phyloP scores from a whole-genome alignment of 2,888 invertebrate species.

The Troides helena region DNA sequence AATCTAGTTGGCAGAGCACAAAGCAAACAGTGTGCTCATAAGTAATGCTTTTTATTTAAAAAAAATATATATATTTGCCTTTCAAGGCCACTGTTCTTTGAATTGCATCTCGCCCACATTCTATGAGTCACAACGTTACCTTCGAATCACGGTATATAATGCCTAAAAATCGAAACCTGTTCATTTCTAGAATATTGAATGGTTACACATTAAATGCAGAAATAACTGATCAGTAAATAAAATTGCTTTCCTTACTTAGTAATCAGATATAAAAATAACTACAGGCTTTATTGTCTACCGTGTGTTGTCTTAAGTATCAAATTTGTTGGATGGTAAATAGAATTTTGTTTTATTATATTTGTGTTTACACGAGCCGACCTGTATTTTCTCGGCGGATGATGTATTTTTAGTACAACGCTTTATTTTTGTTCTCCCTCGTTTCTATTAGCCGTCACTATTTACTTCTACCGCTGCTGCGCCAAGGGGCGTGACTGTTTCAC shows the following conservation, averaged over 20 bases:
- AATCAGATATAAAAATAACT: background rate
- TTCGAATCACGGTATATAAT: conserved; percentile 53
- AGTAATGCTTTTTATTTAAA: background rate
- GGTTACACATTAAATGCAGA: background rate
- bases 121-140: conserved; percentile 63
- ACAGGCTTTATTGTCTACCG: no score
- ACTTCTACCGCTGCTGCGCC: conserved; percentile 69
- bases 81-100: conserved; percentile 53
- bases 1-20: no score
- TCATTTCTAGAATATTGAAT: conserved; percentile 13
- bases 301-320: no score
- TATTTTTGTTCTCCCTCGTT: conserved; percentile 54
- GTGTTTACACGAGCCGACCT: conserved; percentile 38
- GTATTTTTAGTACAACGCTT: conserved; percentile 45
- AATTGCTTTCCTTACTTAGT: background rate
- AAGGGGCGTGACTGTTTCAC: conserved; percentile 70
- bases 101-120: conserved; percentile 69
- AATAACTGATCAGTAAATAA: background rate
- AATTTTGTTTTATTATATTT: conserved; percentile 19
- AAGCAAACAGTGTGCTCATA: no score
- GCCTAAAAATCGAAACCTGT: conserved; percentile 48
- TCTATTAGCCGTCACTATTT: conserved; percentile 47
- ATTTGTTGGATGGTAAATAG: conserved; percentile 6
- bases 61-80: conserved; percentile 8
- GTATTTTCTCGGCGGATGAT: conserved; percentile 37